Conservation (phyloP, 2,888 invertebrate genomes). For the Lycocerus yunnanus region DNA sequence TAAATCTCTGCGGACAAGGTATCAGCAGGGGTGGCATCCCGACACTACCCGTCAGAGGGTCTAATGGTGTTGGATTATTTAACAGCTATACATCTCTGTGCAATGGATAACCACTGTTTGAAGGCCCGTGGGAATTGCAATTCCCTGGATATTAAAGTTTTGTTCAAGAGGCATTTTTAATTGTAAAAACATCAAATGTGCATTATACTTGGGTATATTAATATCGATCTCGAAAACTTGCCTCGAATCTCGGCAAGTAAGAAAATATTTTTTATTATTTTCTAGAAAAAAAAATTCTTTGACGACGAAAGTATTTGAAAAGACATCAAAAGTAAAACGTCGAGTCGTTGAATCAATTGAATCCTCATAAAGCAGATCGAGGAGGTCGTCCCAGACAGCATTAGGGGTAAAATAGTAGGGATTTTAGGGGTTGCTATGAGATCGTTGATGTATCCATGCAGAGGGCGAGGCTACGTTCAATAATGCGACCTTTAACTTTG, state of each 20-base stretch:
- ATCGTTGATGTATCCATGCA: slow-evolving; percentile 32
- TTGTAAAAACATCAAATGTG: slow-evolving; percentile 7
- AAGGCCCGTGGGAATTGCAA: slow-evolving; percentile 41
- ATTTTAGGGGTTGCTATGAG: slow-evolving; percentile 35
- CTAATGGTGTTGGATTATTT: slow-evolving; percentile 58
- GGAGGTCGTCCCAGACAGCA: slow-evolving; percentile 24
- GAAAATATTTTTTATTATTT: slow-evolving; percentile 13
- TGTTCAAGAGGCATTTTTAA: slow-evolving; percentile 18
- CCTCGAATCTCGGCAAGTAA: not conserved
- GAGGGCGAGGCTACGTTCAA: slow-evolving; percentile 41
- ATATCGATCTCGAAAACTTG: not conserved
- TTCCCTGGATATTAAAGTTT: slow-evolving; percentile 27
- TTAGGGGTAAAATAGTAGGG: slow-evolving; percentile 19
- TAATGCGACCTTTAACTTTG: slow-evolving; percentile 29
- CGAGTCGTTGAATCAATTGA: slow-evolving; percentile 38
- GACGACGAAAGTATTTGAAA: slow-evolving; percentile 6
- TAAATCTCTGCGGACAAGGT: slow-evolving; percentile 49
- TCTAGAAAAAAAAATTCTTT: not conserved
- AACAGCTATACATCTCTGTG: slow-evolving; percentile 52
- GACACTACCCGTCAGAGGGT: slow-evolving; percentile 41
- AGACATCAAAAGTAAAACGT: slow-evolving; percentile 31
- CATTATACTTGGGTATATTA: not conserved
- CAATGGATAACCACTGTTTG: slow-evolving; percentile 56
- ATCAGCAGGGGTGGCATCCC: slow-evolving; percentile 38
- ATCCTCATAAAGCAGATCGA: slow-evolving; percentile 36